Base-by-base conservation (phyloP, 64 coral and sea anemone species). In the Actinia equina region DNA sequence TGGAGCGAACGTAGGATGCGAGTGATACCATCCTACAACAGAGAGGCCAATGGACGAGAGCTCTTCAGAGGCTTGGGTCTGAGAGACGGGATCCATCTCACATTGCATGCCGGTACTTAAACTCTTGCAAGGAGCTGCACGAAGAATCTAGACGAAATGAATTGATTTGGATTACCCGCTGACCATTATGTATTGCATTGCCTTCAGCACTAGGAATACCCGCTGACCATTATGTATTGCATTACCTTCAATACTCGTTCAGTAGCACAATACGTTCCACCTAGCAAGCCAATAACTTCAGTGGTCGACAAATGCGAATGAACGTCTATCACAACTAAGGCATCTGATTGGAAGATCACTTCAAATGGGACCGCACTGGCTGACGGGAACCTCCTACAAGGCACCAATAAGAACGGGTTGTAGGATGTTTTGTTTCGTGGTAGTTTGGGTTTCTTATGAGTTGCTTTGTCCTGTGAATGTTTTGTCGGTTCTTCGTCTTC, bases 1-100 rank as follows among this genome's bases (percentile, higher is more conserved):
- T 1, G 94, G 77, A 79, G 91, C 88, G 54, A 96, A 96, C 30
- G 94, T 96, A 11, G 94, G 94, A 59, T 96, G 94, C 8, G 94
- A 96, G 49, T 96, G 94, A 70, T 96, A 96, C 94, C 94, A 96
- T 55, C 94, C 94, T 60, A 96, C 94, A 60, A 96, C 94, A 82
- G 91, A 83, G 71, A 93, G 60, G 37, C 94, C 94, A 43, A 57
- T 59, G n/a, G 65, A 71, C 0, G 94, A 91, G 12, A 96, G 77
- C 51, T 87, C 86, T 80, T 96, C 94, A 14, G 88, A 96, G 17
- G 94, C 94, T 80, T 93, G 85, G 59, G 94, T 96, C 60, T 96
- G 94, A 46, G 94, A 96, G 76, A 96, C 91, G 57, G 94, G 94
- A 70, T 96, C 94, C 94, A 96, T 96, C 84, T 96, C 94, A 77